Base-by-base conservation (phyloP, 1,140 invertebrate species). In the Trichonephila inaurata region DNA sequence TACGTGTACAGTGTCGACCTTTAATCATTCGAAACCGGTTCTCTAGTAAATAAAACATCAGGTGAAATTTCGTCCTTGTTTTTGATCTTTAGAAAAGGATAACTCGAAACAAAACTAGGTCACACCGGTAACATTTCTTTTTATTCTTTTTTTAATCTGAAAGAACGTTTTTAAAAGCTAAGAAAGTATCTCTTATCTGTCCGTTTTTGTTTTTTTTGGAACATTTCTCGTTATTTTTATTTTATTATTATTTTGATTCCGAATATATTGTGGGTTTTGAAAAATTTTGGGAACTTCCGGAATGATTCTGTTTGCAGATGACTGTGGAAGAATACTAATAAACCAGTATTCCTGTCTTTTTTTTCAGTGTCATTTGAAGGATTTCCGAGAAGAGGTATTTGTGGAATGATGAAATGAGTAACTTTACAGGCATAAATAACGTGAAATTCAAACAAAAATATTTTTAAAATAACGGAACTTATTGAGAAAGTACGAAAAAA, bases 21-120 rank as follows among this genome's bases (percentile, higher is more conserved):
- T 83, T 83, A 51, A 51, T 28, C n/a, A 40, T 19, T 14, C n/a
- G 24, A 33, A 77, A 89, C 88, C 88, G 88, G 88, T 89, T 89
- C 33, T 44, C 21, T 89, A 19, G 69, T 69, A 72, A 77, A 89
- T 51, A 89, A 77, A 89, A 89, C 44, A 69, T 72, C 66, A 77
- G 62, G 88, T 89, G 66, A 89, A 89, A 77, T 77, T 69, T 72
- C 69, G 88, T 69, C 88, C 88, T 89, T 89, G 88, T 89, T 89
- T 40, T 33, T 89, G 33, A 89, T 89, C 88, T 51, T 33, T 89
- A 66, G 21, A 89, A 72, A 72, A 77, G 28, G 66, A 69, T 58
- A 89, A 89, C 33, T 60, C 21, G 69, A 77, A 89, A 64, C 60
- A 60, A 89, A 89, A 77, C 64, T 89, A n/a, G 88, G 88, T 89